Evolutionary conservation across 1,140 invertebrate species (phyloP), one percentile per base, ranked within the genome.

Genomic region (Diachasma alloeum): DNA sequence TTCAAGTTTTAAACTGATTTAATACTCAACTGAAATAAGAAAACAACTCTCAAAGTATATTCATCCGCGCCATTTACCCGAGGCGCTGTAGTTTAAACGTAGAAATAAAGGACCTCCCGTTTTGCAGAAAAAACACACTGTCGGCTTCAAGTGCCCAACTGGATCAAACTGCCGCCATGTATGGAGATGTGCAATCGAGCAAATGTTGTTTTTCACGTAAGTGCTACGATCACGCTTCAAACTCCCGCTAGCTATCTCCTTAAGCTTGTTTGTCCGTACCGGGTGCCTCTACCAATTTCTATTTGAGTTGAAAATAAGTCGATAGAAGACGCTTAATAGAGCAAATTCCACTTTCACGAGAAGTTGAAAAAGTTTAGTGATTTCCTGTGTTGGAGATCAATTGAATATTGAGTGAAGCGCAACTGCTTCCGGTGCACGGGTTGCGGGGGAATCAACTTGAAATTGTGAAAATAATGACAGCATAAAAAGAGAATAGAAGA

Each of bases 131-230:
- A 98, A 98, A 87, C 96, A 98, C 87, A 97, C 97, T 46, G 94
- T 98, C 75, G 97, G 97, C 11, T 99, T 97, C 90, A 98, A 98
- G 89, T 98, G 97, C 91, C 94, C 95, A 44, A 96, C 95, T 77
- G 94, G 95, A 19, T 93, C 95, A 37, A 94, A 97, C 71, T 98
- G 97, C 86, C 94, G 97, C 82, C 96, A 98, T 89, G 93, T 99
- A 42, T 99, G 97, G 97, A 93, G 96, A 88, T 97, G 96, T 91
- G 97, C 97, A 56, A 96, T 98, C 74, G 97, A 99, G 88, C 97
- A 98, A 90, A 97, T 98, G 93, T 91, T 98, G 76, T 99, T 99
- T 91, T 99, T 98, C 88, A 98, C 97, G 97, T 98, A 91, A 94
- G 95, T 94, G 83, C 85, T 69, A 69, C 13, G 24, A 24, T 63